Evolutionary conservation across 2,797 vertebrate genomes (phyloP).

Genomic region (Cossypha caffra): DNA sequence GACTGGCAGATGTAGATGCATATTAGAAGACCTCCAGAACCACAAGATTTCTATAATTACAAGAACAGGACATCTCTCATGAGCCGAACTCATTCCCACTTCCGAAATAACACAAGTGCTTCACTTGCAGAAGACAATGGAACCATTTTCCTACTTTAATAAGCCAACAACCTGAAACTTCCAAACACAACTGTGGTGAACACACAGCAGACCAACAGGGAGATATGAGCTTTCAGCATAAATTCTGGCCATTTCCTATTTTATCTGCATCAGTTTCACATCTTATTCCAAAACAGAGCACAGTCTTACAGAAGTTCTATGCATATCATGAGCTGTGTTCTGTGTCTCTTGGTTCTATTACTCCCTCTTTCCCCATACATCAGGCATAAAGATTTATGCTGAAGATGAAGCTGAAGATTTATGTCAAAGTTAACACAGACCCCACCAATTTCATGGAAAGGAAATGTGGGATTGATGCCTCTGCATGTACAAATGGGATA

Average conservation of each 20-base stretch:
- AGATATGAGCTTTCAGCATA: background rate
- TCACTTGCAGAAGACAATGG: background rate
- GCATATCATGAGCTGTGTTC: background rate
- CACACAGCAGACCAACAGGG: background rate
- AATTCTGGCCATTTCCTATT: background rate
- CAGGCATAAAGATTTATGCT: background rate
- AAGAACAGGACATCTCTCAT: background rate
- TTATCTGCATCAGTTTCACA: background rate
- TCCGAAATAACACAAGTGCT: background rate
- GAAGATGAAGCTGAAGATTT: background rate
- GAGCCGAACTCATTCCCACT: background rate
- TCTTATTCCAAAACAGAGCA: background rate
- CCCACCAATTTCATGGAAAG: background rate
- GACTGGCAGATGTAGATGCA: background rate
- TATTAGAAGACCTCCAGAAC: background rate
- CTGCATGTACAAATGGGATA: background rate
- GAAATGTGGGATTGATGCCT: background rate
- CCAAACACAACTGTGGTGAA: background rate
- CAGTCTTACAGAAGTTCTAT: background rate
- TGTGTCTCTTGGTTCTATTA: background rate
- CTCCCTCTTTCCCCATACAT: background rate
- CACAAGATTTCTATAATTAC: background rate
- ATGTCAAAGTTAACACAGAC: background rate
- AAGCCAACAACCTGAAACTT: background rate
- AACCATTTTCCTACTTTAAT: background rate